phyloP scores from a whole-genome alignment of 2,113 vertebrate genomes.

The Dicerorhinus sumatrensis region DNA sequence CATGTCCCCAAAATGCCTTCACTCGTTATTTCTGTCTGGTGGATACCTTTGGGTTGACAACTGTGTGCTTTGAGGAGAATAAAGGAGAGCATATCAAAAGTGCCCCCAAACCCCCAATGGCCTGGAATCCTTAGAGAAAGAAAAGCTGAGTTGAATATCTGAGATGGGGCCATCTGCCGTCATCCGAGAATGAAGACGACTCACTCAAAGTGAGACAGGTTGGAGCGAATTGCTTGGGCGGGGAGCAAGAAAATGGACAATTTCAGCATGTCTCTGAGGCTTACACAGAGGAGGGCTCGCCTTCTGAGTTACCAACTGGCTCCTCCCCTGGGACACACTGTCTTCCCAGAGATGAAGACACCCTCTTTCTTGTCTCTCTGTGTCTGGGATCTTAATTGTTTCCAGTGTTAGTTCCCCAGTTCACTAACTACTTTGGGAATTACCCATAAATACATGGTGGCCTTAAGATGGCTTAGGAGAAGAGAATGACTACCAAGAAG shows the following conservation, averaged over 20 bases:
- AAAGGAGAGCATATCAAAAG: not conserved
- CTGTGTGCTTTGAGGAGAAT: not conserved
- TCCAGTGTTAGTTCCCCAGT: not conserved
- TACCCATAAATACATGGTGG: not conserved
- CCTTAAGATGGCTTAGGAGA: not conserved
- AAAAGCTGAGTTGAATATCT: not conserved
- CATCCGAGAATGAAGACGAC: not conserved
- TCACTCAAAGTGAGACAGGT: not conserved
- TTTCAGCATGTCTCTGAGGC: not conserved
- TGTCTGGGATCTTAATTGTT: not conserved
- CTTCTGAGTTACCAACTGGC: not conserved
- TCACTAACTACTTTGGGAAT: not conserved
- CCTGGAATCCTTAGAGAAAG: not conserved
- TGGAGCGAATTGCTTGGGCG: not conserved
- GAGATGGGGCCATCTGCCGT: not conserved
- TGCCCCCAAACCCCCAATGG: not conserved
- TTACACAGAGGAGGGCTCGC: not conserved
- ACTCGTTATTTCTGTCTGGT: not conserved
- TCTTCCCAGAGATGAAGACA: not conserved
- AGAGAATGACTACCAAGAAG: not conserved
- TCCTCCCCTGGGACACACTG: not conserved
- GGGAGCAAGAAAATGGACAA: not conserved
- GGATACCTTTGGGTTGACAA: not conserved
- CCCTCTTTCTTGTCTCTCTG: not conserved
- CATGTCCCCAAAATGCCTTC: not conserved